Evolutionary conservation across 2,888 invertebrate genomes (phyloP).

Genomic region (Drosophila cracens): DNA sequence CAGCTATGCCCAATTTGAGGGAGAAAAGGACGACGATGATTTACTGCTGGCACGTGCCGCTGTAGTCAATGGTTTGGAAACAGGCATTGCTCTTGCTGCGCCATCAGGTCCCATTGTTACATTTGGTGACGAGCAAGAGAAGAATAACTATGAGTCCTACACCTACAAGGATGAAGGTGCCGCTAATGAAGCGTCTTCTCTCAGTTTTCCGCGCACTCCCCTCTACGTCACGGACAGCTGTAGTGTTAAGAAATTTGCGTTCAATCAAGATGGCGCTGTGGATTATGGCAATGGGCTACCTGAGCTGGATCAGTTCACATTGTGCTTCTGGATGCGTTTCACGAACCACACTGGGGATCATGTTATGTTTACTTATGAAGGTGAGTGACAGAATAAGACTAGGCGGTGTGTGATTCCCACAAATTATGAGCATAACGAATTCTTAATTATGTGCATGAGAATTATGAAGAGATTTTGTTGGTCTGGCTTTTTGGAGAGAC

Average conservation of each 20-base stretch:
- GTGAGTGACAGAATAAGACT: constrained; percentile 86
- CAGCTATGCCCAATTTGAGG: constrained; percentile 57
- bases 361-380: constrained; percentile 92
- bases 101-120: constrained; percentile 22
- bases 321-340: constrained; percentile 93
- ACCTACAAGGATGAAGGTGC: constrained; percentile 57
- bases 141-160: constrained; percentile 71
- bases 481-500: constrained; percentile 2
- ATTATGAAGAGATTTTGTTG: not conserved
- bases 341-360: constrained; percentile 93
- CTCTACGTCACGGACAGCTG: constrained; percentile 86
- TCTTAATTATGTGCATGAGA: not conserved
- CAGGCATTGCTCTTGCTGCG: constrained; percentile 3
- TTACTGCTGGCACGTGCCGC: constrained; percentile 45
- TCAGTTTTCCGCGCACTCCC: constrained; percentile 52
- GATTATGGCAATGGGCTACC: constrained; percentile 90
- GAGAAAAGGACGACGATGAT: constrained; percentile 44
- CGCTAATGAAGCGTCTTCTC: constrained; percentile 20
- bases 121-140: constrained; percentile 53
- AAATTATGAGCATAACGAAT: not conserved
- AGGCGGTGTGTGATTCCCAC: not conserved
- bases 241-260: constrained; percentile 89
- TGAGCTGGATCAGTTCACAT: constrained; percentile 92
- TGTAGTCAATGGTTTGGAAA: constrained; percentile 40
- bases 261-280: constrained; percentile 89